These are phyloP conservation scores for Cephus runcator DNA, from an alignment of 2,888 invertebrate genomes.

Conservation along the genomic window DNA sequence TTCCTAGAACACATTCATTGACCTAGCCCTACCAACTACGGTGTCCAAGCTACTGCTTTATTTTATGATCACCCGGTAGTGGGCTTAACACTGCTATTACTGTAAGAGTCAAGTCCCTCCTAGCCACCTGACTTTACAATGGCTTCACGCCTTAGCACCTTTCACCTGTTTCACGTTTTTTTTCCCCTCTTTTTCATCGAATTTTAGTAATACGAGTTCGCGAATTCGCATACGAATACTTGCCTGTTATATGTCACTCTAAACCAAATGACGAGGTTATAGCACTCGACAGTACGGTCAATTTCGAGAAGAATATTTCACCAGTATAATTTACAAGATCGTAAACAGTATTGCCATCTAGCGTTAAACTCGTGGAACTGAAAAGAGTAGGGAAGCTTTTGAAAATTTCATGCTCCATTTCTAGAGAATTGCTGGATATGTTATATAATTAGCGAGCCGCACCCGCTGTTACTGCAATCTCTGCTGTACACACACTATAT, in stretches of 20 bases:
- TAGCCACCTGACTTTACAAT: background rate
- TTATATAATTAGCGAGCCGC: background rate
- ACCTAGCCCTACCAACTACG: background rate
- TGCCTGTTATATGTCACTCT: background rate
- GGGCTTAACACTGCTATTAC: background rate
- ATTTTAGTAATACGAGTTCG: background rate
- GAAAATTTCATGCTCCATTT: background rate
- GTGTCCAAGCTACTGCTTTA: background rate
- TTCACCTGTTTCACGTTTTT: background rate
- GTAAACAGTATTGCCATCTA: background rate
- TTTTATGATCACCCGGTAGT: background rate
- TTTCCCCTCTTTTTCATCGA: background rate
- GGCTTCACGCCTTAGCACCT: background rate
- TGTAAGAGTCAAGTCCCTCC: background rate
- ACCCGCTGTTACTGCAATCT: background rate
- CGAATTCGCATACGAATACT: background rate
- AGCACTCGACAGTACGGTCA: background rate
- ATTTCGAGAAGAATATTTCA: background rate
- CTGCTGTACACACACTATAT: background rate
- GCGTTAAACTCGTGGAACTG: background rate
- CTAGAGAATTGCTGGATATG: background rate
- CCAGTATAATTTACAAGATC: background rate
- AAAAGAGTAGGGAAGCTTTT: background rate
- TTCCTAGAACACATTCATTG: constrained; percentile 2
- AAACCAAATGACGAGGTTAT: background rate